Conservation (phyloP, 2,113 vertebrate genomes). For the Charadrius vociferus region DNA sequence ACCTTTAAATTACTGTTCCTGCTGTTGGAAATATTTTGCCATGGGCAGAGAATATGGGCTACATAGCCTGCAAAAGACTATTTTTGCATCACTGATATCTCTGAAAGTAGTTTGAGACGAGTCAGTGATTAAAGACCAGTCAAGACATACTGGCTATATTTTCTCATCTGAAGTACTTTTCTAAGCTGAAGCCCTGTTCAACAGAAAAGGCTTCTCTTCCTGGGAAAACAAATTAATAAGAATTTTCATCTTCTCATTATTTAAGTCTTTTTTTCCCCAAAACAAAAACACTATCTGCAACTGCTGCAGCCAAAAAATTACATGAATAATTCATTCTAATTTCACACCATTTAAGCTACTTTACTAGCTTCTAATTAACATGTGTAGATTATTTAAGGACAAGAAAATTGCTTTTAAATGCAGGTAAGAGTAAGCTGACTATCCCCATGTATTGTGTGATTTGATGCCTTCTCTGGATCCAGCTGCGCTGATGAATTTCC, state of each 20-base stretch:
- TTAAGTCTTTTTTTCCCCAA: neutral
- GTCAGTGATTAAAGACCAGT: neutral
- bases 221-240: conserved; percentile 45
- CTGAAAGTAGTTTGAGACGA: neutral
- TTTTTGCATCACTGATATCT: conserved; percentile 1
- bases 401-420: conserved; percentile 71
- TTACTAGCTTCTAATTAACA: conserved; percentile 73
- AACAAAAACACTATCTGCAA: conserved; percentile 44
- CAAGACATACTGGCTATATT: neutral
- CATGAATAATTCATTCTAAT: conserved; percentile 73
- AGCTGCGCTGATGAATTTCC: neutral
- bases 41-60: neutral
- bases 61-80: neutral
- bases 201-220: neutral
- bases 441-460: conserved; percentile 1
- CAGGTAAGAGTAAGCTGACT: conserved; percentile 60
- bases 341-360: conserved; percentile 67
- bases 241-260: conserved; percentile 35
- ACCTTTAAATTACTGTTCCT: neutral
- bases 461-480: neutral
- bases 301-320: conserved; percentile 26
- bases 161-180: conserved; percentile 24
- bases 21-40: neutral
- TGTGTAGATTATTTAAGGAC: conserved; percentile 68
- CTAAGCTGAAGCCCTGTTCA: conserved; percentile 25